These are phyloP conservation scores for Leucophora obtusa DNA, from an alignment of 2,888 invertebrate genomes.

Conservation along the genomic window DNA sequence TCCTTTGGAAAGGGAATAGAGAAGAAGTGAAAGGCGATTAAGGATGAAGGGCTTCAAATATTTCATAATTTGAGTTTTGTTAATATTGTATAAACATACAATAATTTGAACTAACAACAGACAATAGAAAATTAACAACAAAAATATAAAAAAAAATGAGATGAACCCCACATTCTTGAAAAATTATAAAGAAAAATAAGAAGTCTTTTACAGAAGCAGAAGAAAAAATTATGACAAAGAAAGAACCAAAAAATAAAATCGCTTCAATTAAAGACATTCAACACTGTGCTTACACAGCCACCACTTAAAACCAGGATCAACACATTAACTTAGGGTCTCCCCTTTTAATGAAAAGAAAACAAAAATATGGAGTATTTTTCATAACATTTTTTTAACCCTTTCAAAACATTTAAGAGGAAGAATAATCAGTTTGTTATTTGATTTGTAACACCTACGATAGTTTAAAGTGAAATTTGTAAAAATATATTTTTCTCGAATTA, in stretches of 20 bases:
- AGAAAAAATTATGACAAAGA: background rate
- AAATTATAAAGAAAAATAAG: conserved; percentile 38
- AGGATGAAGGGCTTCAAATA: too few relatives aligned
- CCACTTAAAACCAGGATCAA: conserved; percentile 47
- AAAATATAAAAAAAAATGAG: conserved; percentile 57
- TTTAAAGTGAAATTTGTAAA: too few relatives aligned
- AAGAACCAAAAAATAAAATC: too few relatives aligned
- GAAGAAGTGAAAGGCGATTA: too few relatives aligned
- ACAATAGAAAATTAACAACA: conserved; percentile 30
- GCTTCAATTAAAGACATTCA: conserved; percentile 66
- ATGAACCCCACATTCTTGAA: conserved; percentile 36
- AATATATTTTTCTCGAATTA: too few relatives aligned
- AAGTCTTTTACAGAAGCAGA: background rate
- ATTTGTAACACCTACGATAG: background rate
- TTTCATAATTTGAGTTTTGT: conserved; percentile 39
- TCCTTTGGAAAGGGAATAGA: too few relatives aligned
- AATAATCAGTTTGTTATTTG: background rate
- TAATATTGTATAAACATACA: conserved; percentile 38
- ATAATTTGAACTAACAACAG: conserved; percentile 55
- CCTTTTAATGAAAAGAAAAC: background rate
- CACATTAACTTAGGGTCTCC: conserved; percentile 41
- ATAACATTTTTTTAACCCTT: background rate
- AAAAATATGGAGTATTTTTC: background rate
- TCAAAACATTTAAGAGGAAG: background rate
- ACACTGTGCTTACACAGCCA: conserved; percentile 52